Conservation (phyloP, 1,140 invertebrate genomes). For the Aphis craccivora region DNA sequence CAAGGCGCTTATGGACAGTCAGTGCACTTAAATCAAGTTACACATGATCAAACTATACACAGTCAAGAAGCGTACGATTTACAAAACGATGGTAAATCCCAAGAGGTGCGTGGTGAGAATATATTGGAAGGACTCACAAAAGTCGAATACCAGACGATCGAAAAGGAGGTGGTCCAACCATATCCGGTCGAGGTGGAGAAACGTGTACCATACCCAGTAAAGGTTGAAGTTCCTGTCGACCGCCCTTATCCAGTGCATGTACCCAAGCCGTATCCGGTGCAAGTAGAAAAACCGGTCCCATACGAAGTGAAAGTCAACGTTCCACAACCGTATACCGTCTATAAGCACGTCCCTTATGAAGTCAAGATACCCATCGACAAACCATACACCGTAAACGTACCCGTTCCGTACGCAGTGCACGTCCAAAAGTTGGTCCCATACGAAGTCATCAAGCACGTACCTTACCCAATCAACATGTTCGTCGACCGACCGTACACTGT, state of each 20-base stretch:
- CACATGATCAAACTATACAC: neutral
- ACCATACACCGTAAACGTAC: conserved; percentile 75
- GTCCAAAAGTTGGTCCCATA: conserved; percentile 70
- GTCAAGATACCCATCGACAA: conserved; percentile 71
- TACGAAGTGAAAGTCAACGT: conserved; percentile 66
- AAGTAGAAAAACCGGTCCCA: conserved; percentile 69
- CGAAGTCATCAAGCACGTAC: conserved; percentile 70
- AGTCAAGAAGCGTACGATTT: neutral
- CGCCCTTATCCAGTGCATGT: conserved; percentile 67
- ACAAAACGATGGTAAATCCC: neutral
- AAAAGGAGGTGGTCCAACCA: conserved; percentile 59
- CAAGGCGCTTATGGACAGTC: neutral
- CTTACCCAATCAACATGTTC: conserved; percentile 72
- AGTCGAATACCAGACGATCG: conserved; percentile 59
- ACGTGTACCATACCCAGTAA: conserved; percentile 66
- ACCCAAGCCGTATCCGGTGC: conserved; percentile 71
- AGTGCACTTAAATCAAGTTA: neutral
- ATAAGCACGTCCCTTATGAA: conserved; percentile 64
- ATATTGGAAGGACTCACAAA: neutral
- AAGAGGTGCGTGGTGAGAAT: neutral
- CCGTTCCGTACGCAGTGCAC: conserved; percentile 78
- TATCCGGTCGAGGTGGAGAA: conserved; percentile 62
- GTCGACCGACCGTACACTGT: conserved; percentile 74
- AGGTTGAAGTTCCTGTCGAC: conserved; percentile 62
- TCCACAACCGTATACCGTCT: conserved; percentile 69